phyloP scores from a whole-genome alignment of 2,888 invertebrate species.

The Cetonia aurata region DNA sequence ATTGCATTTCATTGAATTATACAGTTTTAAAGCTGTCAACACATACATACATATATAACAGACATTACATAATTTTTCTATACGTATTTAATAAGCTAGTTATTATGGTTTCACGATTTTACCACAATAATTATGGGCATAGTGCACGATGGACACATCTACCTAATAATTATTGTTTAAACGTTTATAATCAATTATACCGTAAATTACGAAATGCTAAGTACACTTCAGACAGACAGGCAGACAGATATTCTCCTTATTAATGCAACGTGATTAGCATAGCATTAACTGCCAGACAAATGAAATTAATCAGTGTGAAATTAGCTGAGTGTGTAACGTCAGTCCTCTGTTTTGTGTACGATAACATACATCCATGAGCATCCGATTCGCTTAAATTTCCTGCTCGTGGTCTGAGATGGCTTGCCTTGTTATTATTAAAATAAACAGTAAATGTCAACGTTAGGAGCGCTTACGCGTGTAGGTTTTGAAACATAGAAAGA shows the following conservation, averaged over 20 bases:
- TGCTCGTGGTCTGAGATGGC: neutral
- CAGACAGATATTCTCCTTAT: conserved; percentile 12
- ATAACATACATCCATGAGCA: too few relatives aligned
- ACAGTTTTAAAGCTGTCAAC: too few relatives aligned
- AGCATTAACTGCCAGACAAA: conserved; percentile 27
- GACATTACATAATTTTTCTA: too few relatives aligned
- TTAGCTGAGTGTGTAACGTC: conserved; percentile 18
- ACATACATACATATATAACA: too few relatives aligned
- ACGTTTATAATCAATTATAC: conserved; percentile 22
- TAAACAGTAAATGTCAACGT: conserved; percentile 22
- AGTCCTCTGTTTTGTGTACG: neutral
- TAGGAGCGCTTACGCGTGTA: conserved; percentile 15
- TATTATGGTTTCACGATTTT: too few relatives aligned
- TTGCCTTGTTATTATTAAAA: conserved; percentile 4
- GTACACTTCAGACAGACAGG: conserved; percentile 19
- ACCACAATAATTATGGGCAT: too few relatives aligned
- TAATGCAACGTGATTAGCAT: conserved; percentile 25
- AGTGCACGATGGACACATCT: neutral
- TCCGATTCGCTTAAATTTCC: neutral
- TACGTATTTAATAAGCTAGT: too few relatives aligned
- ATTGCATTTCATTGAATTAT: too few relatives aligned
- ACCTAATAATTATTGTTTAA: conserved; percentile 25
- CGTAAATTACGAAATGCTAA: conserved; percentile 26
- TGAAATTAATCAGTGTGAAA: conserved; percentile 32
- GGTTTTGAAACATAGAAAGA: conserved; percentile 32